A percentile compares a stretch with the other conserved stretches of the same genome.
Evolutionary conservation across 2,888 invertebrate species (phyloP).

Genomic region (Plebejus argus): DNA sequence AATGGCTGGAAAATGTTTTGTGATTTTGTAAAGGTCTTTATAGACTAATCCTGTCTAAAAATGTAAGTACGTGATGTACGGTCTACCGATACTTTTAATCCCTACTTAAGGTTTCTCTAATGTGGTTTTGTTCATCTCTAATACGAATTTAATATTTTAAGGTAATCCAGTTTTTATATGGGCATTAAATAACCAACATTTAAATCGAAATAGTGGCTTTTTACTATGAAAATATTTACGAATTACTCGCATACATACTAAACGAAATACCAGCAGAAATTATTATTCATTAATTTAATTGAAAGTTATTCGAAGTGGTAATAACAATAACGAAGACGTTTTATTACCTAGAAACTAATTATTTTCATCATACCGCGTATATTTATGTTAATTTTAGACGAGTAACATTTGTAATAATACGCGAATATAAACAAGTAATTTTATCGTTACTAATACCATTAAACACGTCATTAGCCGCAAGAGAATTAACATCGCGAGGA

Average conservation of each 20-base stretch:
- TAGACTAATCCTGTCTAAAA: not conserved
- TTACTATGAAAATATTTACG: not conserved
- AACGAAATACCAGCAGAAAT: conserved; percentile 9
- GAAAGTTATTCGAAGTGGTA: not conserved
- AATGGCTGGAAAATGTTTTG: not conserved
- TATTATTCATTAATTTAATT: conserved; percentile 8
- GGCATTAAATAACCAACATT: not conserved
- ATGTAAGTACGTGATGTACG: not conserved
- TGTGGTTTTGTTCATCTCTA: not conserved
- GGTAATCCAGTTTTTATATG: not conserved
- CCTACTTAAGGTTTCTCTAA: not conserved
- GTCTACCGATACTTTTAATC: not conserved
- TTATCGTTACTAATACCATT: not conserved
- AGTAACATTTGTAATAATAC: not conserved
- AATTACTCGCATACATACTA: not conserved
- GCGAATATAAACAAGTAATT: conserved; percentile 23
- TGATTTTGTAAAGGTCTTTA: not conserved
- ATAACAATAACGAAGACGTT: conserved; percentile 26
- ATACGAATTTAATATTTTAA: not conserved
- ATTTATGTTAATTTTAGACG: conserved; percentile 25
- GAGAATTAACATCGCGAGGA: not conserved
- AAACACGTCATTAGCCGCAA: not conserved
- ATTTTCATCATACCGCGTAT: conserved; percentile 15
- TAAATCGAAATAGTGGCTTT: not conserved
- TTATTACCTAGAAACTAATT: conserved; percentile 23